These are phyloP conservation scores for Drosophila percnosoma DNA, from an alignment of 2,888 invertebrate species.

Conservation along the genomic window DNA sequence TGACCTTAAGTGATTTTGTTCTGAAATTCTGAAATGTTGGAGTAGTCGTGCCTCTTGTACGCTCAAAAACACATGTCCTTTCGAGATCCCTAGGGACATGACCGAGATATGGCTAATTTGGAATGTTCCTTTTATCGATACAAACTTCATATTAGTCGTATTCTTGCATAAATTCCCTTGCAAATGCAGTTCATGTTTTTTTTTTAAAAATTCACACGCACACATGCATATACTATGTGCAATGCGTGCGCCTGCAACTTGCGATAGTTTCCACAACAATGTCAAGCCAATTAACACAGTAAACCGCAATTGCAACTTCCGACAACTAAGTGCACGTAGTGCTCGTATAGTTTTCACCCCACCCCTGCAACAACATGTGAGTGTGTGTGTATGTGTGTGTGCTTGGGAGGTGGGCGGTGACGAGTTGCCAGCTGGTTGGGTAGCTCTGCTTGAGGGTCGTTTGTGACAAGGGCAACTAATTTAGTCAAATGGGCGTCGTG, in stretches of 20 bases:
- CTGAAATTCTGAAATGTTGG: background rate
- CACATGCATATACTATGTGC: background rate
- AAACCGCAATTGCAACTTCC: constrained; percentile 77
- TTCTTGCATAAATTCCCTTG: background rate
- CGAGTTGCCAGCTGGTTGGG: constrained; percentile 32
- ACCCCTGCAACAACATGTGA: background rate
- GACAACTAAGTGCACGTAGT: constrained; percentile 73
- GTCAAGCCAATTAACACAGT: constrained; percentile 76
- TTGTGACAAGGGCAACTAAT: constrained; percentile 80
- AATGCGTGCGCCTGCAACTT: constrained; percentile 37
- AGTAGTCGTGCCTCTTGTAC: background rate
- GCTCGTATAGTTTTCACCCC: constrained; percentile 44
- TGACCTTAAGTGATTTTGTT: background rate
- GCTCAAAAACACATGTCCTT: background rate
- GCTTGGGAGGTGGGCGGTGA: constrained; percentile 20
- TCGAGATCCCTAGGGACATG: background rate
- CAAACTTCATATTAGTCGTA: background rate
- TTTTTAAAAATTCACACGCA: background rate
- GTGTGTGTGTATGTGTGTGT: constrained; percentile 1
- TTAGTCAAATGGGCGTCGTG: constrained; percentile 76
- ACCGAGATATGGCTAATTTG: background rate
- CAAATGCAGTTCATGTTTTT: constrained; percentile 4
- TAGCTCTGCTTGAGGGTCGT: constrained; percentile 61
- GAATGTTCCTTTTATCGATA: background rate
- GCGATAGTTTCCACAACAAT: constrained; percentile 67